Base-by-base conservation (phyloP, 2,888 invertebrate genomes). In the Toxonevra muliebris region DNA sequence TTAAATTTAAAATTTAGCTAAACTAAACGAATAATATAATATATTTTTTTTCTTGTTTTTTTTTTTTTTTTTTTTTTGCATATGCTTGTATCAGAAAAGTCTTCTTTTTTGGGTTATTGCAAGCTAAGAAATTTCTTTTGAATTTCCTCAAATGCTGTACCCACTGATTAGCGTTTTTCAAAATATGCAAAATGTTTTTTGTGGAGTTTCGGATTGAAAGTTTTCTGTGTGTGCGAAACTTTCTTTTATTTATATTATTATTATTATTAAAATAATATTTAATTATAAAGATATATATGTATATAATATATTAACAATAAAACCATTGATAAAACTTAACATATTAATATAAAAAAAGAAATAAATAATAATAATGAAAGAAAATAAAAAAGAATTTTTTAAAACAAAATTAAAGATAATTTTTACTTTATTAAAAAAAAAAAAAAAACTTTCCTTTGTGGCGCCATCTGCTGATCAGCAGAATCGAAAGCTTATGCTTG, bases 1-100 rank as follows among this genome's bases (percentile, higher is more conserved):
- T 64, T 57, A 70, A 73, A 71, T 43, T 71, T 66, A 53, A 64
- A 58, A 58, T 70, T 71, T 58, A 69, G 69, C 69, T 41, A 12
- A 45, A 30, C 30, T 30, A 64, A 48, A 4, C 7, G 9, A 45
- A 13, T 10, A 50, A 8, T 19, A 13, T 1, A 2, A 17, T 17
- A 19, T 13, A 19, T 43, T 11, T 30, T 11, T 17, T 13, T 43
- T 3, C 10, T 15, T 58, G 20, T 12, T 11, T 1, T 20, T 55
- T 3, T 55, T 30, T 19, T n/a, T 9, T 50, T 57, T 64, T 54
- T 40, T 66, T 41, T 1, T 57, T 64, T 52, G 0, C 3, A n/a
- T 4, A n/a, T n/a, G n/a, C n/a, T n/a, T n/a, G n/a, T n/a, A 30
- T 4, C 30, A 4, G 30, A 30, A 30, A 30, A 30, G 30, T 30